phyloP scores from a whole-genome alignment of 2,888 invertebrate species.

The Halictus quadricinctus region DNA sequence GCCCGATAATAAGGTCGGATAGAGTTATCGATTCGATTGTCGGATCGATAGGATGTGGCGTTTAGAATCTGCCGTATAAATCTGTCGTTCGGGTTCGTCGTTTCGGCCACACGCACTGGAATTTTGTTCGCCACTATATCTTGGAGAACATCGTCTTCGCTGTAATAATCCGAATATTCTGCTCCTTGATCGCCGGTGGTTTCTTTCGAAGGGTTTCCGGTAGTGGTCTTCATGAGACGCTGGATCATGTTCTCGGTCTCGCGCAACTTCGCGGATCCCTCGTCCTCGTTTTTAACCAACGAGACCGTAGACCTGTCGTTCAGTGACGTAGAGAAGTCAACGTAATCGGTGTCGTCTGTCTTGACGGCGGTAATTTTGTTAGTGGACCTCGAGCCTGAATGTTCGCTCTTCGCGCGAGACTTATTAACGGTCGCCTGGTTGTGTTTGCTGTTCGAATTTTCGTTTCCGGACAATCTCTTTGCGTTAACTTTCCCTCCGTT shows the following conservation, averaged over 20 bases:
- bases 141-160: conserved; percentile 57
- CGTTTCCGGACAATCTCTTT: not conserved
- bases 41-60: conserved; percentile 18
- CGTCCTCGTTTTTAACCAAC: not conserved
- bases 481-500: conserved; percentile 3
- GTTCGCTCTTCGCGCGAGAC: not conserved
- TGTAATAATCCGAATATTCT: conserved; percentile 70
- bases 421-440: not conserved
- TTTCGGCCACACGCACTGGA: conserved; percentile 21
- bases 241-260: conserved; percentile 50
- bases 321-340: conserved; percentile 29
- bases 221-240: conserved; percentile 61
- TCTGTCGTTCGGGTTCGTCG: conserved; percentile 50
- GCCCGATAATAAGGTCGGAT: conserved; percentile 13
- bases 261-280: not conserved
- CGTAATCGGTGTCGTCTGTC: conserved; percentile 39
- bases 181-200: conserved; percentile 49
- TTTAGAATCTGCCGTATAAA: conserved; percentile 55
- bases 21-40: conserved; percentile 21
- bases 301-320: not conserved
- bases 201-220: conserved; percentile 59
- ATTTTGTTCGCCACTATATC: conserved; percentile 48
- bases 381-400: not conserved
- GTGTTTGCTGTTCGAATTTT: conserved; percentile 4
- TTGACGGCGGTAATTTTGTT: conserved; percentile 19